A percentile compares a stretch with the other conserved stretches of the same genome.
Evolutionary conservation across 2,797 vertebrate species (phyloP).

Genomic region (Rhincodon typus): DNA sequence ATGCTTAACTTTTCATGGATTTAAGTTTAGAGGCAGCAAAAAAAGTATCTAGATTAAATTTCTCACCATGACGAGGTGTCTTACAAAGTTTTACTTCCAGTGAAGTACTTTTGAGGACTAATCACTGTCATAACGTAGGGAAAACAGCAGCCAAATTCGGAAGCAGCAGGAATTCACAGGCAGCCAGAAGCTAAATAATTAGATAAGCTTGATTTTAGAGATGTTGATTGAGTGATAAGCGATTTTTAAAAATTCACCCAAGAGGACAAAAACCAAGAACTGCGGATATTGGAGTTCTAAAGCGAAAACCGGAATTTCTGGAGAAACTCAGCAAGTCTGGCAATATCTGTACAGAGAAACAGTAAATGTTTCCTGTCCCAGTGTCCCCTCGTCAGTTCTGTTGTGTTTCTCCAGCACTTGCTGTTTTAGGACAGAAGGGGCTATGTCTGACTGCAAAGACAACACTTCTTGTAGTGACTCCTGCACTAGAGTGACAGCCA

Average conservation of each 20-base stretch:
- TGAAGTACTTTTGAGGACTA: neutral
- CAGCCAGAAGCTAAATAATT: neutral
- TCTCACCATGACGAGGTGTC: neutral
- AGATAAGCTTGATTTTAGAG: neutral
- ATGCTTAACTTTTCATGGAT: neutral
- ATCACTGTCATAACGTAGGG: neutral
- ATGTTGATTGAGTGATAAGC: neutral
- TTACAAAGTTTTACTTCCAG: neutral
- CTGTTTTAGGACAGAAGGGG: neutral
- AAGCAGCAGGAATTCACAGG: neutral
- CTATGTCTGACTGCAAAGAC: neutral
- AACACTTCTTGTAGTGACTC: neutral
- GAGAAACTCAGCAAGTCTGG: too few species aligned
- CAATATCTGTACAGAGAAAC: too few species aligned
- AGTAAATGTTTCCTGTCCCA: too few species aligned
- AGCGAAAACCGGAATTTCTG: too few species aligned
- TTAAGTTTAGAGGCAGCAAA: neutral
- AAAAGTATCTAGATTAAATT: neutral
- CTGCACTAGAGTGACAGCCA: neutral
- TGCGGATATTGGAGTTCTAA: too few species aligned
- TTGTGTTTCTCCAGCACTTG: too few species aligned
- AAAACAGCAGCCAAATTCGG: neutral
- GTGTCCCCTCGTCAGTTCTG: too few species aligned
- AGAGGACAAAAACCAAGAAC: neutral
- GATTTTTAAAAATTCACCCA: neutral